Evolutionary conservation across 2,797 vertebrate species (phyloP), one percentile per base, ranked within the genome.

Genomic region (Macroramphosus scolopax): DNA sequence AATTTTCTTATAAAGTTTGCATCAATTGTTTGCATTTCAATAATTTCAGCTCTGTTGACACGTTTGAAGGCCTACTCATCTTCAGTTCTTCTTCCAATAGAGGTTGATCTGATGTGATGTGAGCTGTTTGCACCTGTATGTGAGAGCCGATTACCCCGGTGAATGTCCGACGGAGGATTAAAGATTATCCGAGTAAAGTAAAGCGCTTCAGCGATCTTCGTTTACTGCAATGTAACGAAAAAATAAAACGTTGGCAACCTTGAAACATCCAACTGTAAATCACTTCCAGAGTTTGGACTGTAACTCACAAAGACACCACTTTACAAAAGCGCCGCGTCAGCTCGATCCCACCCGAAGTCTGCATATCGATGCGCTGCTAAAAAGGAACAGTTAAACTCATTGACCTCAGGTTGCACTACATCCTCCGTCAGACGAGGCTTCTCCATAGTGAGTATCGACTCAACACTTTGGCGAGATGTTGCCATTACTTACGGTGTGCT

Each of bases 311-410:
- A 3, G 51, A 56, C 48, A 48, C 32, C 22, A 28, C 58, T 41
- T 50, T 45, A 8, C 28, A 13, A 50, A 70, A 75, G 36, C n/a
- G 66, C 71, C 51, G 62, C 43, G 68, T 75, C 75, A 75, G 75
- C 67, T 44, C 12, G 8, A 52, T 14, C 43, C 43, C 24, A 38
- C 49, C 68, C 42, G 17, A 48, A 65, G 55, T 64, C 59, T 61
- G 73, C 58, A 51, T 56, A 78, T 78, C 30, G 43, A 81, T 68
- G 75, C 73, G 63, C n/a, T n/a, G 38, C 37, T 64, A 64, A 67
- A 79, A 64, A 60, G 60, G 41, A 56, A 47, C 6, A 64, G 63
- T 74, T 74, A 53, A 63, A 63, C 68, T 70, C 66, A 61, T 36
- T 78, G 80, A 82, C 72, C 74, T 14, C 14, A 49, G 22, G 57